Evolutionary conservation across 2,888 invertebrate species (phyloP), one percentile per base, ranked within the genome.

Genomic region (Drosophila formosana): DNA sequence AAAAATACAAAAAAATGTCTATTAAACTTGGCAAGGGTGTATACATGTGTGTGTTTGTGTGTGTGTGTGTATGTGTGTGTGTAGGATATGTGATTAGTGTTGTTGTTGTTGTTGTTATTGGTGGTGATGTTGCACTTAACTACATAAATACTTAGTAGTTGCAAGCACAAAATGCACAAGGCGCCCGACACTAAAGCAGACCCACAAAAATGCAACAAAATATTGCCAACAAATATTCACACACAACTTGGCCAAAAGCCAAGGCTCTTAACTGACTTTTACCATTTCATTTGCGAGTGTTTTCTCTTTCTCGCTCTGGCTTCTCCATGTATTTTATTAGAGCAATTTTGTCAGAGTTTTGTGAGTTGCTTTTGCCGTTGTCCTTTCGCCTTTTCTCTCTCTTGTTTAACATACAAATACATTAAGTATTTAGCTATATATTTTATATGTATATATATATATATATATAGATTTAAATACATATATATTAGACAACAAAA

Each of bases 41-140:
- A 37, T 73, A 11, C 41, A 55, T 69, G 32, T 70, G 60, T 64
- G 26, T 75, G n/a, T 63, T 68, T 57, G 34, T 62, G 50, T 50
- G 41, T 53, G 45, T 68, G 52, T 70, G 58, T 69, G 45, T 68
- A 49, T 70, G 58, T 69, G 66, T 72, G 55, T 56, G 47, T 58
- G 49, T 66, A 71, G 75, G 87, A 88, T 83, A 83, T 84, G 88
- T 83, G 60, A 66, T 71, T 68, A 71, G 79, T 76, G 30, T 67
- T 66, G 30, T 51, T 37, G 37, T 11, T 34, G 34, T 18, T 41
- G n/a, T 5, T 39, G 13, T 5, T 13, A 13, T 39, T 39, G 39
- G 0, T 39, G 39, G 1, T 39, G 39, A 4, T 69, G 25, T 60
- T 55, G 65, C 66, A 66, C 60, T 39, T 41, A 51, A 57, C 56